These are phyloP conservation scores for Siphonodentalium dalli DNA, from an alignment of 2,888 invertebrate genomes.

Conservation along the genomic window DNA sequence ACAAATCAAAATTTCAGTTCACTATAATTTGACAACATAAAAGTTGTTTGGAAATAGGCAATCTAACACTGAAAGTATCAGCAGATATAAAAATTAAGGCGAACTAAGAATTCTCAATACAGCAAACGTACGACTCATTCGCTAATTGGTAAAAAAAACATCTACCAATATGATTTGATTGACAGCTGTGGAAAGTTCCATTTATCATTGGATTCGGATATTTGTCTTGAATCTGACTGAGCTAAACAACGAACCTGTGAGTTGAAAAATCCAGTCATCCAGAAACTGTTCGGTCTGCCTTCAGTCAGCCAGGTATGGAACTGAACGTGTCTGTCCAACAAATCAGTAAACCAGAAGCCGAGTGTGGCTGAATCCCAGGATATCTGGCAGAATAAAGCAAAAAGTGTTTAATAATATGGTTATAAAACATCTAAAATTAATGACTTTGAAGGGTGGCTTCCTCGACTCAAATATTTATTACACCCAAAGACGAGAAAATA, in stretches of 20 bases:
- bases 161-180: too few species aligned
- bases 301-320: constrained; percentile 82
- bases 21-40: too few species aligned
- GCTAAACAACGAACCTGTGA: constrained; percentile 78
- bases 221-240: background rate
- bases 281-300: constrained; percentile 86
- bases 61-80: too few species aligned
- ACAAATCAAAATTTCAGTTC: too few species aligned
- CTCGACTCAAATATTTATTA: too few species aligned
- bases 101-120: too few species aligned
- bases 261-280: constrained; percentile 99
- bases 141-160: too few species aligned
- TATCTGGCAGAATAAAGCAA: constrained; percentile 70
- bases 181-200: background rate
- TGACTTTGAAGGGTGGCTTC: too few species aligned
- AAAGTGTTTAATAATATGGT: background rate
- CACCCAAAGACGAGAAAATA: too few species aligned
- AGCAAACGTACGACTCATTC: too few species aligned
- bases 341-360: constrained; percentile 98
- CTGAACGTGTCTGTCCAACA: constrained; percentile 88
- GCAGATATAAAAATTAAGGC: too few species aligned
- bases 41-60: too few species aligned
- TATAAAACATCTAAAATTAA: background rate
- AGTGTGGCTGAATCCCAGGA: constrained; percentile 98
- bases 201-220: background rate